Percentiles rank a stretch among this genome's conserved stretches.
phyloP scores from a whole-genome alignment of 2,113 vertebrate species.

The Ophthalmolycus amberensis region DNA sequence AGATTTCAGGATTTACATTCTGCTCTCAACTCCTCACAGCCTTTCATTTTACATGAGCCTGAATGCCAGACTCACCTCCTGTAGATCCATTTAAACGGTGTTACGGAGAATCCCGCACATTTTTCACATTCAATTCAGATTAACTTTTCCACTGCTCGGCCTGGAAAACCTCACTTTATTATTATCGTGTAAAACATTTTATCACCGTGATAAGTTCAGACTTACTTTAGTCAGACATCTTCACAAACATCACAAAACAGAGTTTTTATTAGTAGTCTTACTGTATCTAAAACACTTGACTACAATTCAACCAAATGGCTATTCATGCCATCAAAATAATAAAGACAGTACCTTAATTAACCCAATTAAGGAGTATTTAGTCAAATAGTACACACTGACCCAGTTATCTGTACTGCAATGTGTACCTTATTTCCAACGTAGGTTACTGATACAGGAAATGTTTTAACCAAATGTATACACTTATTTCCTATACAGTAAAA shows the following conservation, averaged over 20 bases:
- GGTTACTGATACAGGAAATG: background rate
- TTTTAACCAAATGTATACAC: background rate
- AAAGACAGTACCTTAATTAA: background rate
- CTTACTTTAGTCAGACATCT: background rate
- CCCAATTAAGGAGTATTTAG: background rate
- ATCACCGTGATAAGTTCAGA: background rate
- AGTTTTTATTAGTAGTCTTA: background rate
- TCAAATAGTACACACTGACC: background rate
- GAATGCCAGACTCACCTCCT: conserved; percentile 18
- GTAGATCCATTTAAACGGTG: conserved; percentile 27
- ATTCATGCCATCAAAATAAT: background rate
- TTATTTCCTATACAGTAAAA: background rate
- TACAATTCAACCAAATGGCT: background rate
- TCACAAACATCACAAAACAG: background rate
- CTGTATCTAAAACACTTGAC: background rate
- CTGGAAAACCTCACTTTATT: background rate
- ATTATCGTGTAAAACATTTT: background rate
- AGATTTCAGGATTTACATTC: conserved; percentile 50
- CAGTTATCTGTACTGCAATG: background rate
- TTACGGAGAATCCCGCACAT: background rate
- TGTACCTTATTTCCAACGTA: background rate
- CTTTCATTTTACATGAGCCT: conserved; percentile 42
- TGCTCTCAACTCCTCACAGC: conserved; percentile 26
- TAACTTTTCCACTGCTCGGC: background rate
- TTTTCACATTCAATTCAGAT: background rate